phyloP scores from a whole-genome alignment of 2,113 vertebrate species.

The Podarcis muralis region DNA sequence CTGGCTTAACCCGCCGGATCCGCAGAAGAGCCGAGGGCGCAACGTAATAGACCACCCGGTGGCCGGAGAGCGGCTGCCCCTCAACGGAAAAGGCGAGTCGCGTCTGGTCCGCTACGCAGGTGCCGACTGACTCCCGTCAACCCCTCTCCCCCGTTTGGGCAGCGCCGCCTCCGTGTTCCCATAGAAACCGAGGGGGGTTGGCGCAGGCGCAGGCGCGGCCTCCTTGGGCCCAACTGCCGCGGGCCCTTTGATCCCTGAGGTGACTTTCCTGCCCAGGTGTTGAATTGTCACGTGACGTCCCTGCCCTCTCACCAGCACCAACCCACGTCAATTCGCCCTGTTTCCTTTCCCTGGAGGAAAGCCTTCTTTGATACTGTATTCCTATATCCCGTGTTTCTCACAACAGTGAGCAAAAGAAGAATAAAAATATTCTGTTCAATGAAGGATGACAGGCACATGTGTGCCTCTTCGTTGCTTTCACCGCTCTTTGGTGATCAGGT shows the following conservation, averaged over 20 bases:
- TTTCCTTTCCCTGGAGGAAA: not conserved
- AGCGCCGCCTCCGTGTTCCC: conserved; percentile 19
- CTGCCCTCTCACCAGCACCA: no score
- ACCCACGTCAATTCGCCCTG: not conserved
- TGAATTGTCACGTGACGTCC: no score
- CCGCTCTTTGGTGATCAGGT: not conserved
- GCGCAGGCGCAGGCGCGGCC: not conserved
- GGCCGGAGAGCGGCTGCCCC: not conserved
- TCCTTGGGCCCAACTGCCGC: not conserved
- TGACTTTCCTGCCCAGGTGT: no score
- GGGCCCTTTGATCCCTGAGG: not conserved
- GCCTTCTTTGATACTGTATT: not conserved
- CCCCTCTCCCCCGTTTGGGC: not conserved
- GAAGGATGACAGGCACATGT: not conserved
- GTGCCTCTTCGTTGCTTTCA: not conserved
- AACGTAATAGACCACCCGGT: not conserved
- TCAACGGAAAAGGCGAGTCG: no score
- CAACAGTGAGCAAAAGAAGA: not conserved
- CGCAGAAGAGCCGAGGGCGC: not conserved
- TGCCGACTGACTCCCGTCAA: not conserved
- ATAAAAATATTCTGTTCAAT: not conserved
- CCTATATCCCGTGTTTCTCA: not conserved
- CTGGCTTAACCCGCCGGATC: not conserved
- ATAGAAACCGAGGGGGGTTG: conserved; percentile 25
- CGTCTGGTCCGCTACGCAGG: not conserved